A percentile compares a stretch with the other conserved stretches of the same genome.
These are phyloP conservation scores for Neolamprologus caudopunctatus DNA, from an alignment of 2,113 vertebrate species.

Conservation along the genomic window DNA sequence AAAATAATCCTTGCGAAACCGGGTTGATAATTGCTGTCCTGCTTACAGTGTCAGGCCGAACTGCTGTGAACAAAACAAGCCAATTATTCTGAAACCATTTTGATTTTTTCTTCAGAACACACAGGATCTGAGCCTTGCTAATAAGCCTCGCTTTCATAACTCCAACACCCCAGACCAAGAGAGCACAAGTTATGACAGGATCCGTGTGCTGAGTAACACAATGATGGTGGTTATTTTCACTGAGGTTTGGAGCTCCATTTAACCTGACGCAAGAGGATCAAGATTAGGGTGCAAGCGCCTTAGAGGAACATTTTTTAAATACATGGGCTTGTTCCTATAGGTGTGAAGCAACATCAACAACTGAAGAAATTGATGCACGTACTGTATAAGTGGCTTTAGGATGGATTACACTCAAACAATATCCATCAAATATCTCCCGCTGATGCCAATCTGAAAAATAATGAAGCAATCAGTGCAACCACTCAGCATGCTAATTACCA, in stretches of 20 bases:
- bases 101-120: neutral
- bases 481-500: conserved; percentile 59
- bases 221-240: neutral
- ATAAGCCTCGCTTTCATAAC: conserved; percentile 1
- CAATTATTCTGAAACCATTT: conserved; percentile 7
- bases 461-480: conserved; percentile 68
- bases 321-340: neutral
- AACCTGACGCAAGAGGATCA: conserved; percentile 11
- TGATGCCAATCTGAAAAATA: conserved; percentile 53
- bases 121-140: neutral
- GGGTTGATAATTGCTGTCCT: conserved; percentile 10
- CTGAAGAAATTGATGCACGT: neutral
- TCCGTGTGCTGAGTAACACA: neutral
- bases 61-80: conserved; percentile 27
- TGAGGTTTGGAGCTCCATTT: neutral
- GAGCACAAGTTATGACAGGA: neutral
- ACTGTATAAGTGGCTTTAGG: conserved; percentile 9
- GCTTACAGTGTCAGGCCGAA: neutral
- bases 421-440: conserved; percentile 47
- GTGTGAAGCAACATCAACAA: neutral
- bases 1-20: conserved; percentile 19
- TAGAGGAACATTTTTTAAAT: neutral
- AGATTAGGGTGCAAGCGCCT: neutral
- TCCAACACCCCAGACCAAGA: neutral
- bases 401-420: conserved; percentile 39